phyloP scores from a whole-genome alignment of 2,113 vertebrate genomes.

The Vidua macroura region DNA sequence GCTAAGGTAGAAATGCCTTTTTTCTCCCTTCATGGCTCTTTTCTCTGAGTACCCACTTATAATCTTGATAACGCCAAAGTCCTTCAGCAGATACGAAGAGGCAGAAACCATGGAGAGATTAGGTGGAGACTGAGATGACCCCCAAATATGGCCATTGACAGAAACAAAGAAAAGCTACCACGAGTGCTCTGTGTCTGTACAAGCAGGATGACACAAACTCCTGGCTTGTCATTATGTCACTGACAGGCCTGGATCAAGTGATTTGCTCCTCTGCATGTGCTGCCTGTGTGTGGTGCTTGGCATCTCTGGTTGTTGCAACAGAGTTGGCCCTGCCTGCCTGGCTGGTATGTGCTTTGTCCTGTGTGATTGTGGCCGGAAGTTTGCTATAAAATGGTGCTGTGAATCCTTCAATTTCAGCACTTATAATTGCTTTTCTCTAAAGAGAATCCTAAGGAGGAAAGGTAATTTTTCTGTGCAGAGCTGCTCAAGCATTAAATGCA shows the following conservation, averaged over 20 bases:
- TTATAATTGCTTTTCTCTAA: background rate
- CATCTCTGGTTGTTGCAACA: background rate
- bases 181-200: rapidly evolving
- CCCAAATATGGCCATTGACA: rapidly evolving
- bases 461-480: background rate
- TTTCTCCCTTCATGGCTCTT: background rate
- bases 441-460: background rate
- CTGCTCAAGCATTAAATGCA: background rate
- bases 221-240: background rate
- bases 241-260: background rate
- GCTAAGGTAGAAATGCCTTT: background rate
- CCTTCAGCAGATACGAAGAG: background rate
- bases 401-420: background rate
- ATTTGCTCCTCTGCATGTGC: background rate
- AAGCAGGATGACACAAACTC: background rate
- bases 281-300: background rate
- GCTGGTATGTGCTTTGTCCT: background rate
- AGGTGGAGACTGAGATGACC: background rate
- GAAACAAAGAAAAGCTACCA: background rate
- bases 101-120: background rate
- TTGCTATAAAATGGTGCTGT: background rate
- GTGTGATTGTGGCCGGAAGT: background rate
- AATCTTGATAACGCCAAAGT: background rate
- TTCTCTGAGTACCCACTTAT: background rate
- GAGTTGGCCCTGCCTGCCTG: background rate